Conservation (phyloP, 2,113 vertebrate species). For the Hippocampus barbouri region DNA sequence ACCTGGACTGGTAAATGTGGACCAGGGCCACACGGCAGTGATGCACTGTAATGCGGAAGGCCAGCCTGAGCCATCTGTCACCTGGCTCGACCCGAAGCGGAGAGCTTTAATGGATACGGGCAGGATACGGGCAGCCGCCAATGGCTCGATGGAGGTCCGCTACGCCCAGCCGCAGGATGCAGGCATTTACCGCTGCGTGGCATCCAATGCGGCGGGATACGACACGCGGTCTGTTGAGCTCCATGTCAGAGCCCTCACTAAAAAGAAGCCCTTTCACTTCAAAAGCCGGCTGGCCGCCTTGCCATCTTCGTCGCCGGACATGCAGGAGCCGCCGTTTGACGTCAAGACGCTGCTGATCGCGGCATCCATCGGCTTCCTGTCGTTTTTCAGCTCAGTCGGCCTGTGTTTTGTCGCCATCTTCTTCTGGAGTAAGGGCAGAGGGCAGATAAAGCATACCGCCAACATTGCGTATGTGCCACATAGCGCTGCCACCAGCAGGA, state of each 20-base stretch:
- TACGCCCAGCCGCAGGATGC: slow-evolving; percentile 75
- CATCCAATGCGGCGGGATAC: slow-evolving; percentile 79
- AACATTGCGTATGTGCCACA: slow-evolving; percentile 78
- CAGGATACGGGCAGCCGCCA: slow-evolving; percentile 70
- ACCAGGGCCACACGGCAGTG: slow-evolving; percentile 73
- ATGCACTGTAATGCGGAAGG: slow-evolving; percentile 79
- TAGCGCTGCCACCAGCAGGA: slow-evolving; percentile 33
- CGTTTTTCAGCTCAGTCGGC: slow-evolving; percentile 81
- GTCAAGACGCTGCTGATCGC: slow-evolving; percentile 76
- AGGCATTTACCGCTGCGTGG: slow-evolving; percentile 78
- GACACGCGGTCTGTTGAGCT: slow-evolving; percentile 74
- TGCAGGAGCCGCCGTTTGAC: slow-evolving; percentile 62
- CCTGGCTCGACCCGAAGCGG: slow-evolving; percentile 75
- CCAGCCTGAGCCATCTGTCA: slow-evolving; percentile 74
- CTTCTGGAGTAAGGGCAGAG: slow-evolving; percentile 82
- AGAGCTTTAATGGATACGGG: slow-evolving; percentile 57
- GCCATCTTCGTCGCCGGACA: slow-evolving; percentile 45
- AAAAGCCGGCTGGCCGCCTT: slow-evolving; percentile 53
- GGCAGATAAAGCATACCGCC: slow-evolving; percentile 79
- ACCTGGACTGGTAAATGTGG: slow-evolving; percentile 60
- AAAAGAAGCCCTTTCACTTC: slow-evolving; percentile 49
- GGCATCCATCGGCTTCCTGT: slow-evolving; percentile 78
- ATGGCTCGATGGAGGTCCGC: slow-evolving; percentile 80
- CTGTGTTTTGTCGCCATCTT: slow-evolving; percentile 84
- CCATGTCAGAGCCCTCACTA: slow-evolving; percentile 61